These are phyloP conservation scores for Stictocephala bisonia DNA, from an alignment of 2,888 invertebrate genomes.

Conservation along the genomic window DNA sequence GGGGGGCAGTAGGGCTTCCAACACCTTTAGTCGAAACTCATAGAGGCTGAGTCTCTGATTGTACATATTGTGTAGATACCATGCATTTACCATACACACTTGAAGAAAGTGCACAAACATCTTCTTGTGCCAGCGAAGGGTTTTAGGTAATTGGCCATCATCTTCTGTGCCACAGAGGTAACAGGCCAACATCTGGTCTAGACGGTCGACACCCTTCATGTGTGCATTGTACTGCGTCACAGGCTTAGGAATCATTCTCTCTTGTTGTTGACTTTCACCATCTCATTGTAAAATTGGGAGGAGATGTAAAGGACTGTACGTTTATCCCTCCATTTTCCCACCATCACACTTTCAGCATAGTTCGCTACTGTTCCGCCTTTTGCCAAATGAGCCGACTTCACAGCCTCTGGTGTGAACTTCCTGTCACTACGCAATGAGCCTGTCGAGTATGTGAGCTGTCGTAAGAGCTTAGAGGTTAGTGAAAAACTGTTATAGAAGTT, in stretches of 20 bases:
- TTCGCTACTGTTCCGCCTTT: slow-evolving; percentile 47
- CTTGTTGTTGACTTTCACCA: slow-evolving; percentile 27
- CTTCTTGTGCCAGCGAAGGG: slow-evolving; percentile 49
- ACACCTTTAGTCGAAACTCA: slow-evolving; percentile 45
- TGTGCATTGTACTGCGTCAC: slow-evolving; percentile 39
- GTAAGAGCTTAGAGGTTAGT: background rate
- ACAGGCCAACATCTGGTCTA: slow-evolving; percentile 47
- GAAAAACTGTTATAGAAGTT: slow-evolving; percentile 27
- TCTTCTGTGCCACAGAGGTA: slow-evolving; percentile 44
- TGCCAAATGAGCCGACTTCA: background rate
- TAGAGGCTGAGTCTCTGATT: slow-evolving; percentile 39
- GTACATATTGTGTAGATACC: slow-evolving; percentile 34
- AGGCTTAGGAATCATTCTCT: slow-evolving; percentile 33
- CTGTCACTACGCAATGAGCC: background rate
- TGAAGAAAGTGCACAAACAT: slow-evolving; percentile 49
- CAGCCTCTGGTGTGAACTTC: background rate
- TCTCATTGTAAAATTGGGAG: slow-evolving; percentile 41
- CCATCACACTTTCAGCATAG: slow-evolving; percentile 3
- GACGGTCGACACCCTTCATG: slow-evolving; percentile 45
- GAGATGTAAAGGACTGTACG: slow-evolving; percentile 44
- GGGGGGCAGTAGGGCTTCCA: slow-evolving; percentile 28
- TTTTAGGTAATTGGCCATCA: no score
- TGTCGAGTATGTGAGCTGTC: slow-evolving; percentile 1
- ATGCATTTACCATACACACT: slow-evolving; percentile 49
- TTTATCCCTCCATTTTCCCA: slow-evolving; percentile 49